Base-by-base conservation (phyloP, 2,888 invertebrate species). In the Caenorhabditis wallacei region DNA sequence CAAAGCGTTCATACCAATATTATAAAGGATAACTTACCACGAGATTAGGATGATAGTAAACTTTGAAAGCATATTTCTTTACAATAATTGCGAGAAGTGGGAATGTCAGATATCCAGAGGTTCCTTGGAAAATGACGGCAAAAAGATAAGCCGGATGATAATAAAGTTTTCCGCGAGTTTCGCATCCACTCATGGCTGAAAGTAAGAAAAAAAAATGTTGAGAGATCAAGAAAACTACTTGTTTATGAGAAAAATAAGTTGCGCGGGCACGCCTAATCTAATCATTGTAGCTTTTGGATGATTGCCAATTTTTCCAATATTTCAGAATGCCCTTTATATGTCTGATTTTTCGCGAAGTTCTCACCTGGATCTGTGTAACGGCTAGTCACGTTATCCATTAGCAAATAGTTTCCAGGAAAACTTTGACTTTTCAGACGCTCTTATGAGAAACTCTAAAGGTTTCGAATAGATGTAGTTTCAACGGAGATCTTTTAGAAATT, bases 21-120 rank as follows among this genome's bases (percentile, higher is more conserved):
- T 24, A 20, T 22, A 66, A 20, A 22, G 5, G 18, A 40, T 48
- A 22, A 16, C 70, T 66, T 26, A 81, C 81, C 59, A 64, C 66
- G 0, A 76, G 43, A 56, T 81, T 81, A 40, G 76, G 70, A 54
- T 81, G 81, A 61, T 76, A 81, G 22, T 81, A 81, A 11, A 81
- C 71, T 22, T 68, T 71, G 59, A 76, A 76, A 0, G 70, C 76
- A 35, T 71, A 76, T 26, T 76, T 81, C 37, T 76, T 81, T 20
- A 70, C 20, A 59, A 81, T 66, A 13, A 76, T 30, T 20, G 63
- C 40, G 16, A 81, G 22, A 40, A 76, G 26, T 5, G 66, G 71
- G 18, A 81, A 81, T 1, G 81, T 75, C 37, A 80, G 16, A 1
- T 48, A 80, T 7, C 72, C 80, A 3, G 80, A 69, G 4, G 57